phyloP scores from a whole-genome alignment of 2,113 vertebrate species.

The Caloenas nicobarica region DNA sequence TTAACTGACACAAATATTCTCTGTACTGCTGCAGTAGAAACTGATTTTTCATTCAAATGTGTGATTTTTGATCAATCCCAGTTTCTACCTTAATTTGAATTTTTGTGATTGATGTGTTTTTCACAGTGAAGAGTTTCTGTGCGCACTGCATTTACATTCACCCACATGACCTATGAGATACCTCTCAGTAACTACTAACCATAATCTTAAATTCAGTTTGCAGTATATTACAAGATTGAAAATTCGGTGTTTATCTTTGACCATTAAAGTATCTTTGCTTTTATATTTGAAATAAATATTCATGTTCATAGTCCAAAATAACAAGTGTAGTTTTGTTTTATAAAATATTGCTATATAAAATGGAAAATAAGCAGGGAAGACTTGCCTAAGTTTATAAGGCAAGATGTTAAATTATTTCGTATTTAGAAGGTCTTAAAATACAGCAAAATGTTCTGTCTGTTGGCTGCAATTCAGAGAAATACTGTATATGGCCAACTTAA shows the following conservation, averaged over 20 bases:
- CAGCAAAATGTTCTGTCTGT: neutral
- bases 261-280: neutral
- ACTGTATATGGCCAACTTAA: neutral
- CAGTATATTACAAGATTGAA: neutral
- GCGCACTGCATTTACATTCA: neutral
- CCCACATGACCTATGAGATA: neutral
- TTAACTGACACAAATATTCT: neutral
- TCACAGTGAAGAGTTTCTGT: neutral
- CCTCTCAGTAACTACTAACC: neutral
- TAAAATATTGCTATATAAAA: neutral
- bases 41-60: neutral
- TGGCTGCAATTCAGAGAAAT: neutral
- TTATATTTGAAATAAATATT: neutral
- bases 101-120: neutral
- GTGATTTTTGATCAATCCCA: neutral
- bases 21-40: neutral
- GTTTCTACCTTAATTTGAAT: neutral
- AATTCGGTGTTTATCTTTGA: neutral
- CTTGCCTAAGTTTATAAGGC: neutral
- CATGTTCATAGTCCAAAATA: neutral
- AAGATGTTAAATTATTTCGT: neutral
- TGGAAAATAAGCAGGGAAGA: neutral
- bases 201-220: neutral
- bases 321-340: neutral
- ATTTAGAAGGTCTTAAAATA: neutral